A percentile compares a stretch with the other conserved stretches of the same genome.
phyloP scores from a whole-genome alignment of 2,888 invertebrate species.

The Sesia bembeciformis region DNA sequence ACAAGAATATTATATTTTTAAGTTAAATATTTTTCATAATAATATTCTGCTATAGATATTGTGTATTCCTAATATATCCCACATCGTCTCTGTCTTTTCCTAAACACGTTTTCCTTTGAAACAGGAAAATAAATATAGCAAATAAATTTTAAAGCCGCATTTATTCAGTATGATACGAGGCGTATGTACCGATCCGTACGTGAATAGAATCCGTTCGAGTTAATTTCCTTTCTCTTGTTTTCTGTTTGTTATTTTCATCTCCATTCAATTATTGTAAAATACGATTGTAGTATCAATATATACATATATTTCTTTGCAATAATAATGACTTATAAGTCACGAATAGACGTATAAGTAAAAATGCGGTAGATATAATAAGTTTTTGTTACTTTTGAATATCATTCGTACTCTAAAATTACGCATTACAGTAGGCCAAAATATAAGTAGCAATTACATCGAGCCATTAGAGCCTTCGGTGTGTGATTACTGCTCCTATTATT shows the following conservation, averaged over 20 bases:
- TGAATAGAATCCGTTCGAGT: not conserved
- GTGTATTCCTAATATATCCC: too few relatives aligned
- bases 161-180: not conserved
- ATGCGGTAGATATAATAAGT: not conserved
- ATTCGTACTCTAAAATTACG: constrained; percentile 28
- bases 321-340: too few relatives aligned
- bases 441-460: constrained; percentile 40
- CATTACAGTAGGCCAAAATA: constrained; percentile 35
- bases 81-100: not conserved
- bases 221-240: not conserved
- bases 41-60: too few relatives aligned
- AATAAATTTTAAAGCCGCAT: not conserved
- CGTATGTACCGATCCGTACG: not conserved
- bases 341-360: too few relatives aligned
- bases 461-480: constrained; percentile 31
- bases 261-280: not conserved
- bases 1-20: too few relatives aligned
- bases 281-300: not conserved
- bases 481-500: constrained; percentile 35
- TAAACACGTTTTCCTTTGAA: too few relatives aligned
- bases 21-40: too few relatives aligned
- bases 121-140: not conserved
- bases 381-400: constrained; percentile 15
- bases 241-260: not conserved
- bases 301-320: too few relatives aligned